Base-by-base conservation (phyloP, 2,113 vertebrate species). In the Solenodon paradoxus region DNA sequence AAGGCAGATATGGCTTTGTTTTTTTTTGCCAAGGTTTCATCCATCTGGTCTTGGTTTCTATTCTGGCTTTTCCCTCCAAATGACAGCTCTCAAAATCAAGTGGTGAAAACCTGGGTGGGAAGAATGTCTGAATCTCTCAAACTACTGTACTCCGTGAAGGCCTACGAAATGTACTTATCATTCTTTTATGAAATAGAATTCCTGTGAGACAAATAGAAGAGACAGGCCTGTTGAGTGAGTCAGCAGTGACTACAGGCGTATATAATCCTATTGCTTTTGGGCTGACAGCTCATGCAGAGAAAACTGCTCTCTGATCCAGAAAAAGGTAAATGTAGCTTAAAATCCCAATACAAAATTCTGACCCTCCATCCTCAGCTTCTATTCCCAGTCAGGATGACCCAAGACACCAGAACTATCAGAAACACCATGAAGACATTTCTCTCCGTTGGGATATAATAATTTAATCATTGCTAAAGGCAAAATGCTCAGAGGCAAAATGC, bases 151-250 rank as follows among this genome's bases (percentile, higher is more conserved):
- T 96, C 92, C 0, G 7, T 53, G 80, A 89, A n/a, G 32, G 95
- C 93, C 96, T 96, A 61, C 86, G 91, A 96, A 92, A 96, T 68
- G n/a, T 45, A 69, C n/a, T 38, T 28, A 68, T 94, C 95, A 78
- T 89, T 85, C 47, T 94, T 98, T 95, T 96, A 88, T 64, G 95
- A 2, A 16, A 63, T 55, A 94, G 84, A 85, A 71, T 96, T 97
- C 92, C 96, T 97, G 92, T 95, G 88, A 97, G 96, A 93, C 63
- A 40, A 93, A 89, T 7, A 92, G 95, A 96, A 97, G 92, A 95
- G 94, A 97, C 59, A 49, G 82, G 88, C 71, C 94, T 98, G 97
- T 97, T 96, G 96, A 94, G 63, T 96, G 95, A 97, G 97, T 97
- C 94, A 79, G 75, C 96, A 96, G 68, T 63, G 79, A 90, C 97